Evolutionary conservation across 2,888 invertebrate genomes (phyloP), one percentile per base, ranked within the genome.

Genomic region (Tinea trinotella): DNA sequence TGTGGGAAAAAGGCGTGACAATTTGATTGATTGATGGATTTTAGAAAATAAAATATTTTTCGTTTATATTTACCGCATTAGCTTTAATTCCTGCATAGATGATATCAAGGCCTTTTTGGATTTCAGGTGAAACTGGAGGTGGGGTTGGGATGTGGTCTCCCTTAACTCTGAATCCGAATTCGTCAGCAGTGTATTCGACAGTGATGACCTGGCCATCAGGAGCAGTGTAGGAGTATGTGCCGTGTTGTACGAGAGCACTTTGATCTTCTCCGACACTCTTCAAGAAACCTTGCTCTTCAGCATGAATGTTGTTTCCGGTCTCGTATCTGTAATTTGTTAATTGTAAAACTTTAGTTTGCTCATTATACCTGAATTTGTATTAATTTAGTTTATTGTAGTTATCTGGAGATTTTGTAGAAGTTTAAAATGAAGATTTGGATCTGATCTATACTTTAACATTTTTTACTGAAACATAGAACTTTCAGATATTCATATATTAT

Each of bases 121-220:
- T 94, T 85, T 94, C 94, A 58, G 91, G 88, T 54, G 93, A 93
- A 19, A 93, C 91, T 57, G 94, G 93, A 10, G 94, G 94, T 57
- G 94, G 92, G 53, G 94, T 94, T 58, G 94, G 94, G 66, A 94
- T 90, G 70, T 94, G 94, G 72, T 93, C 93, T 0, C 94, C 94
- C 61, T 88, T 87, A 53, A 93, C 92, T 61, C 92, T 91, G 89
- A 94, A 94, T 50, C 94, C 94, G 63, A 89, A 90, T 72, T 94
- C 94, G 66, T 94, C 94, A 62, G 94, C 94, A 13, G 92, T 92
- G 73, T 94, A 93, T 64, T 91, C 90, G 5, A 93, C 91, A 57
- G 87, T 90, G 65, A 94, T 93, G 63, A 91, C 65, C 65, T 91
- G 90, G 50, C 94, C 93, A 57, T 94, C 92, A 3, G 94, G 94